Base-by-base conservation (phyloP, 2,797 vertebrate species). In the Taenioides sp. region DNA sequence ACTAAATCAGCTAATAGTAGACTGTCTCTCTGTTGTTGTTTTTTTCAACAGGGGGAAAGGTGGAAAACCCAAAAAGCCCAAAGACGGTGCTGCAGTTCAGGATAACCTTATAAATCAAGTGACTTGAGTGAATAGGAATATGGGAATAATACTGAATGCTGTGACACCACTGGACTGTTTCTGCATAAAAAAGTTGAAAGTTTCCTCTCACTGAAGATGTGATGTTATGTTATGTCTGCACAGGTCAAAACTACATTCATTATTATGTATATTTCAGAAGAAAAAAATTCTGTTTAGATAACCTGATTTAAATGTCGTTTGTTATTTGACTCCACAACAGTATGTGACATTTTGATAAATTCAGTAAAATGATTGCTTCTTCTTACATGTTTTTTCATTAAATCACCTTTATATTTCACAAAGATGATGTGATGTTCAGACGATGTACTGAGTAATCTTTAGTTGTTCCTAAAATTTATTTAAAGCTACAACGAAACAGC, bases 51-150 rank as follows among this genome's bases (percentile, higher is more conserved):
- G 86, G 69, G 79, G 78, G 74, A 79, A 80, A 73, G 85, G 80
- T 31, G 88, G 31, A 75, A 59, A 7, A 10, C 78, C 80, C 71
- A 90, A 86, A 75, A 69, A 3, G 5, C 25, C 68, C 70, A 91
- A 90, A 64, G 88, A 93, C 64, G 74, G 63, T 54, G 75, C 86
- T 54, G 57, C 40, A 37, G 47, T 87, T 61, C 82, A 90, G 72
- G 88, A 92, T 72, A 73, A 79, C 34, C 73, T 82, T 54, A 70
- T 92, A 27, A 91, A 93, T 77, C 89, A 82, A 68, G 17, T 75
- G 18, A 67, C 70, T 67, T 94, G 90, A 94, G 67, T 65, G 37
- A 25, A 58, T 25, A 47, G 40, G 11, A 43, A 40, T 47, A 47
- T 47, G 43, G 12, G 16, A 47, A 16, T 47, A 47, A 4, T 16